phyloP scores from a whole-genome alignment of 2,113 vertebrate species.

The Varanus salvator region DNA sequence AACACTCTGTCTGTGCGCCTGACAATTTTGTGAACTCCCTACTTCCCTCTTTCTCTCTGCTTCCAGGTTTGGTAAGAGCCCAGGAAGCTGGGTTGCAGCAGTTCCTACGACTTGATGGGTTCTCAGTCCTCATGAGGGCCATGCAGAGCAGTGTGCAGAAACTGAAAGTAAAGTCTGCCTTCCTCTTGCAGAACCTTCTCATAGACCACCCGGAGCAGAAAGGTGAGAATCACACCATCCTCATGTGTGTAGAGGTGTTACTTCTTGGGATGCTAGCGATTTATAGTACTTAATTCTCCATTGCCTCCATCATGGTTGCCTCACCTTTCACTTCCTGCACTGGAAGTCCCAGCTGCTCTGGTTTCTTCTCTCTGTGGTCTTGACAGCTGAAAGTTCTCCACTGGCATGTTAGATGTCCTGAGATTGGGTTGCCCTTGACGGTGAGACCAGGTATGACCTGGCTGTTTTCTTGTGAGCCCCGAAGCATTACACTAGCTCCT shows the following conservation, averaged over 20 bases:
- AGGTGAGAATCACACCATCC: slow-evolving; percentile 72
- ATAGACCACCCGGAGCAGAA: slow-evolving; percentile 86
- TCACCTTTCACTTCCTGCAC: not conserved
- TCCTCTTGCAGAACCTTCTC: slow-evolving; percentile 89
- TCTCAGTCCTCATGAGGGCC: slow-evolving; percentile 90
- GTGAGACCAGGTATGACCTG: not conserved
- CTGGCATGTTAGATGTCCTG: not conserved
- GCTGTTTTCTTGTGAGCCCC: not conserved
- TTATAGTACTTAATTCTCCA: not conserved
- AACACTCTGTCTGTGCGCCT: not conserved
- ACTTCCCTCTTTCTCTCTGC: not conserved
- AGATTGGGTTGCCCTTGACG: not conserved
- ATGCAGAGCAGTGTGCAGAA: slow-evolving; percentile 90
- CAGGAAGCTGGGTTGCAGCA: slow-evolving; percentile 84
- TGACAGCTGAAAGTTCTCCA: not conserved
- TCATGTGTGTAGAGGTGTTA: no score
- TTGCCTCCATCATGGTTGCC: not conserved
- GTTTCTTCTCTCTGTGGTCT: not conserved
- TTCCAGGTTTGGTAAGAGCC: slow-evolving; percentile 87
- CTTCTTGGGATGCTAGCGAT: not conserved
- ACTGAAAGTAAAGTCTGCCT: slow-evolving; percentile 88
- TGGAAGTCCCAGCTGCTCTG: not conserved
- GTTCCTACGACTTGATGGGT: slow-evolving; percentile 88
- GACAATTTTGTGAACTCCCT: not conserved
- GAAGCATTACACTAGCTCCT: not conserved